Conservation (phyloP, 1,140 invertebrate genomes). For the Cyclina sinensis region DNA sequence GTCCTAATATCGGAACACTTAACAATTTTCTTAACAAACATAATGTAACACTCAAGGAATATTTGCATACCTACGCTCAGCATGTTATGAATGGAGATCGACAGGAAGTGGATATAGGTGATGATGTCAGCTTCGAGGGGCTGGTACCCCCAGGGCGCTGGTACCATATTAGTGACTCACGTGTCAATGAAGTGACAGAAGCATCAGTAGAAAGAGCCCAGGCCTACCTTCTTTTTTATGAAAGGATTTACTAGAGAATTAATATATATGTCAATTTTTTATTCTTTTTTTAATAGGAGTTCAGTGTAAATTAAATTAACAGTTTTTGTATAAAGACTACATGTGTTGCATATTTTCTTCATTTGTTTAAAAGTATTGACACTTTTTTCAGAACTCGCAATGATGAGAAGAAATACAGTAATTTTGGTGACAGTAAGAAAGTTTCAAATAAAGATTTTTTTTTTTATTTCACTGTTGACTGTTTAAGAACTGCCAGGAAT, state of each 20-base stretch:
- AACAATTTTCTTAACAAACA: slow-evolving; percentile 83
- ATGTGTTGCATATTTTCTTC: too few species aligned
- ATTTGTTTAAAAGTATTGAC: too few species aligned
- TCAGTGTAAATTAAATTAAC: too few species aligned
- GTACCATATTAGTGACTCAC: slow-evolving; percentile 97
- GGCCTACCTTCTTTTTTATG: slow-evolving; percentile 99
- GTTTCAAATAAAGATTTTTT: too few species aligned
- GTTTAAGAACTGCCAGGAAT: too few species aligned
- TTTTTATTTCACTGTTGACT: too few species aligned
- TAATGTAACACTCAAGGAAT: slow-evolving; percentile 77
- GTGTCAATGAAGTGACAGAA: slow-evolving; percentile 93
- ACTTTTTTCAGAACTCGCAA: too few species aligned
- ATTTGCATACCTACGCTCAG: slow-evolving; percentile 75
- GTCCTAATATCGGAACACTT: slow-evolving; percentile 81
- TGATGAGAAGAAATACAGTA: too few species aligned
- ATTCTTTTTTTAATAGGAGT: too few species aligned
- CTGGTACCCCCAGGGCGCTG: slow-evolving; percentile 91
- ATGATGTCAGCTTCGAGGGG: slow-evolving; percentile 70
- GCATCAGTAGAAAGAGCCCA: slow-evolving; percentile 93
- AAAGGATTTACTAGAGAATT: slow-evolving; percentile 88
- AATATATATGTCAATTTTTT: too few species aligned
- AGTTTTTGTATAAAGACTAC: too few species aligned
- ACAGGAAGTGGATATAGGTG: slow-evolving; percentile 65
- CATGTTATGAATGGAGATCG: slow-evolving; percentile 68
- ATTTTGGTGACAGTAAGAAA: too few species aligned